Base-by-base conservation (phyloP, 1,140 invertebrate species). In the Triops cancriformis region DNA sequence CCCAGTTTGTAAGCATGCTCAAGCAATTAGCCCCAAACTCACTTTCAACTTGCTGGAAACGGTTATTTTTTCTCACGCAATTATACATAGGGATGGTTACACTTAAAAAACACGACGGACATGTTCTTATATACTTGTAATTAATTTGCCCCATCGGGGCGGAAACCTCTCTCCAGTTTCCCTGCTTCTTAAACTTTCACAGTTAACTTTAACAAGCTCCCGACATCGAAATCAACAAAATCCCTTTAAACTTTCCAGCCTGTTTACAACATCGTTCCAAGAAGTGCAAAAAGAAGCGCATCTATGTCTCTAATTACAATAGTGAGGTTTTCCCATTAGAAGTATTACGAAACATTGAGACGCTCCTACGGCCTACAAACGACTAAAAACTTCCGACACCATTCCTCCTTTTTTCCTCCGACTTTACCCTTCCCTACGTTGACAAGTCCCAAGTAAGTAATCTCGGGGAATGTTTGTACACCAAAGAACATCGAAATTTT, bases 1-100 rank as follows among this genome's bases (percentile, higher is more conserved):
- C 31, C 31, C 31, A 37, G 2, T 37, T 2, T 37, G 31, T 37
- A 37, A 37, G 31, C 31, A 37, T 37, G 51, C 51, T 23, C 51
- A 64, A 64, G n/a, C n/a, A 64, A 64, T n/a, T 5, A 64, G 5
- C n/a, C 14, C 14, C 10, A 3, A 64, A 64, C 45, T 2, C 2
- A 64, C 14, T 64, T 14, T 64, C 2, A 1, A 64, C 45, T 64
- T 64, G 51, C 51, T 64, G 11, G 51, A 7, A 64, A 64, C 51
- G 51, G 51, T 64, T 64, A 64, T 64, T 64, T 64, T 64, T 64
- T 64, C 43, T 45, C 51, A 64, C 51, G 51, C 51, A 64, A 64
- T 64, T 64, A 64, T 18, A 64, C 51, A 23, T 64, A 23, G 51
- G 18, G 51, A 7, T n/a, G 10, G 51, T 18, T 64, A 64, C 51